Conservation (phyloP, 2,113 vertebrate species). For the Larimichthys crocea region DNA sequence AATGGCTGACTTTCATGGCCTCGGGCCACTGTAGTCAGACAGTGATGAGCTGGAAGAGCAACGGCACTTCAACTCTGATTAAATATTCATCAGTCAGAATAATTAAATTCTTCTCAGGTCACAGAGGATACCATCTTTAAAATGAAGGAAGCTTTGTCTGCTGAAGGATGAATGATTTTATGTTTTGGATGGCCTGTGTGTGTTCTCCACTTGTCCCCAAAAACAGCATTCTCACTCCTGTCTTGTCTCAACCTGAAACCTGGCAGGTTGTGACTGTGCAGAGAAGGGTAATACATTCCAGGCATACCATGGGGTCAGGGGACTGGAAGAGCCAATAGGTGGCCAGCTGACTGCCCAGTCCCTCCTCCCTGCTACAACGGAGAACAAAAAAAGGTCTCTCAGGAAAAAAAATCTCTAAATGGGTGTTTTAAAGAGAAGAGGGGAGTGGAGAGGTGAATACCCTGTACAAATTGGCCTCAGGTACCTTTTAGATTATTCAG, state of each 20-base stretch:
- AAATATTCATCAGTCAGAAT: constrained; percentile 56
- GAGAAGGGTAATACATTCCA: constrained; percentile 83
- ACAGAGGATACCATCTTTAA: background rate
- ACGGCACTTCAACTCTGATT: constrained; percentile 50
- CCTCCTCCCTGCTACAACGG: constrained; percentile 61
- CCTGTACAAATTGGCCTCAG: constrained; percentile 68
- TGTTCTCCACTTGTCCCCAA: constrained; percentile 13
- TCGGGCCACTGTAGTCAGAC: constrained; percentile 65
- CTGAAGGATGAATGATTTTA: background rate
- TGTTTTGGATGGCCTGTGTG: background rate
- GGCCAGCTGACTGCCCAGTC: constrained; percentile 74
- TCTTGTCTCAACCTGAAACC: constrained; percentile 87
- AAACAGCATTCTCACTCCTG: constrained; percentile 64
- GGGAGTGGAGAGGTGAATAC: constrained; percentile 29
- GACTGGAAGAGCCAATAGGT: constrained; percentile 83
- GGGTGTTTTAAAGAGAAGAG: constrained; percentile 45
- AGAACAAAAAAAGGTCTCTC: constrained; percentile 69
- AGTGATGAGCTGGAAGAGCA: constrained; percentile 56
- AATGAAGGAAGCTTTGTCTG: background rate
- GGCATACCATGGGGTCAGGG: constrained; percentile 82
- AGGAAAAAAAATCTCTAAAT: constrained; percentile 48
- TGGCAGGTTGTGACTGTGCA: constrained; percentile 78
- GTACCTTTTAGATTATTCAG: constrained; percentile 59
- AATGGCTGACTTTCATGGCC: constrained; percentile 68
- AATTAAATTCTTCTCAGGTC: constrained; percentile 29